Percentiles rank a stretch among this genome's conserved stretches.
These are phyloP conservation scores for Imbricaverruca yamaguchii DNA, from an alignment of 2,888 invertebrate species.

Conservation along the genomic window DNA sequence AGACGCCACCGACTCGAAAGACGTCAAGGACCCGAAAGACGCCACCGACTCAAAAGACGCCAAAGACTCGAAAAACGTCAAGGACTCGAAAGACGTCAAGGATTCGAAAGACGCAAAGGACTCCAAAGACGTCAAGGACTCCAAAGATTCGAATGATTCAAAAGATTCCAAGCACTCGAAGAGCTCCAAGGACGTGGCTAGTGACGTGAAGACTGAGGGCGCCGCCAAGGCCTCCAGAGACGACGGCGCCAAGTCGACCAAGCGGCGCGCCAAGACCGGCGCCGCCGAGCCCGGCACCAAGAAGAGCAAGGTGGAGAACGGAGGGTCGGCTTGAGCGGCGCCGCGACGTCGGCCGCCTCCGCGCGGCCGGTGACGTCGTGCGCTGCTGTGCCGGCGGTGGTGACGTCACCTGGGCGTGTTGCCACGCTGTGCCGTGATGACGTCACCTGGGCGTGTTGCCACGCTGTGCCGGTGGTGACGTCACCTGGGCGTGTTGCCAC, in stretches of 20 bases:
- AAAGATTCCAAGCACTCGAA: neutral
- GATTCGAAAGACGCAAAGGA: neutral
- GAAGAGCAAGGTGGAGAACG: constrained; percentile 2
- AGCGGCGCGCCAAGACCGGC: neutral
- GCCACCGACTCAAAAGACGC: neutral
- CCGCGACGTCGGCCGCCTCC: too few species aligned
- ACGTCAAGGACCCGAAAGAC: neutral
- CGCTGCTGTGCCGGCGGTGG: too few species aligned
- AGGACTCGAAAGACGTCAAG: neutral
- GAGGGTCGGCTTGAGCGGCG: neutral
- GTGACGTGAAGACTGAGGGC: neutral
- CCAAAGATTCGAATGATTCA: neutral
- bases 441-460: too few species aligned
- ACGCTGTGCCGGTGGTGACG: too few species aligned
- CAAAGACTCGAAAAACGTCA: neutral
- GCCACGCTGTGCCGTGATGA: too few species aligned
- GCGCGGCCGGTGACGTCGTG: too few species aligned
- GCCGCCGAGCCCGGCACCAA: neutral
- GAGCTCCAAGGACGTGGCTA: neutral
- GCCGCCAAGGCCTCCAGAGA: neutral
- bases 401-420: too few species aligned
- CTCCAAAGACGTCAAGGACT: neutral
- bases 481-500: too few species aligned
- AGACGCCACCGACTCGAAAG: neutral
- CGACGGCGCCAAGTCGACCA: neutral